Base-by-base conservation (phyloP, 2,888 invertebrate genomes). In the Nebria brevicollis region DNA sequence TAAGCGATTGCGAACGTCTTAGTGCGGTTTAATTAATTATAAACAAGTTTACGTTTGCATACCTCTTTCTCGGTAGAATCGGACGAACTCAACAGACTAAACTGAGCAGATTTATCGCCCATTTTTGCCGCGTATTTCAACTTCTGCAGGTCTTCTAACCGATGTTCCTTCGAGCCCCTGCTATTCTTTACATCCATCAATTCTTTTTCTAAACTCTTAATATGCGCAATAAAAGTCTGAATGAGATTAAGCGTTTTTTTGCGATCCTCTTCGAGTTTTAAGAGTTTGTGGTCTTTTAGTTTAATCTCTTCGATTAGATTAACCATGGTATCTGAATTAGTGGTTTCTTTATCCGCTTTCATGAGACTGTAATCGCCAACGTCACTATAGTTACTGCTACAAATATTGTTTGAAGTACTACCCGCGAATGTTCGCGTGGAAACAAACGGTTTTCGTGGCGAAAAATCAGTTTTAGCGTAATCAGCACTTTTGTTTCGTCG, bases 241-340 rank as follows among this genome's bases (percentile, higher is more conserved):
- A 90, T 88, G 65, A 89, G 88, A 80, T 88, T 86, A 83, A 88
- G 89, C 5, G 89, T 89, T 83, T 89, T 90, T 70, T 87, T 83
- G 82, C 89, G 88, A 77, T 90, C 88, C 72, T 87, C 86, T 84
- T 89, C 88, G 26, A 89, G 83, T 82, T 88, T 88, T 26, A 85
- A 83, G 41, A 88, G 85, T 83, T 87, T 87, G 72, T 86, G 83
- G 72, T 85, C 80, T 72, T 70, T 80, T 34, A 13, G n/a, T 25
- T 25, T 20, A 25, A 70, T 6, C 7, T 70, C 70, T 20, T 70
- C 26, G 11, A 26, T 70, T 25, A 25, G 5, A 11, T 26, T 34
- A 6, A 15, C 25, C 70, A 70, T 54, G 54, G 54, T 54, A 54
- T 54, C 54, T 7, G 54, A 54, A 54, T 54, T 54, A 1, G 54